Percentiles rank a stretch among this genome's conserved stretches.
Conservation (phyloP, 2,797 vertebrate genomes). For the Pipistrellus pipistrellus region DNA sequence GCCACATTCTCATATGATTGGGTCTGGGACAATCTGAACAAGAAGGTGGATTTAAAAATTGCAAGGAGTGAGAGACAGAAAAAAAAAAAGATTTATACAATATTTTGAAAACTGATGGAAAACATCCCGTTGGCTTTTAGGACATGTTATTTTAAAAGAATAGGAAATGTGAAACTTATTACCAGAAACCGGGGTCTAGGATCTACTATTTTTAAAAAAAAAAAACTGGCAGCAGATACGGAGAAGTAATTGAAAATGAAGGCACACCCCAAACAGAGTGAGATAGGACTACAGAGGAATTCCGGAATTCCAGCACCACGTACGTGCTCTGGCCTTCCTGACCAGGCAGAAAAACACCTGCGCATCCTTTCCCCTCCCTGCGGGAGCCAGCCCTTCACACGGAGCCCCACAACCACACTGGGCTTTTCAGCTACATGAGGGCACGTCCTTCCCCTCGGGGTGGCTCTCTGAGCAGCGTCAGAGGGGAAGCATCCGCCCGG, state of each 20-base stretch:
- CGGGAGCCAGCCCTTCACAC: conserved; percentile 79
- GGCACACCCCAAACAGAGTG: neutral
- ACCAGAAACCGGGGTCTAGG: neutral
- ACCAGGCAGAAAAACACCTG: fast-evolving
- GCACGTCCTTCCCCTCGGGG: conserved; percentile 50
- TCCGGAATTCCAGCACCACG: neutral
- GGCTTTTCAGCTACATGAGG: conserved; percentile 5
- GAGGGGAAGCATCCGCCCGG: conserved; percentile 58
- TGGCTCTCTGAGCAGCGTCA: neutral
- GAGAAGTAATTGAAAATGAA: neutral
- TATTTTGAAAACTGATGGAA: neutral
- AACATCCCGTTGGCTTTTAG: neutral
- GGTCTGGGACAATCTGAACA: neutral
- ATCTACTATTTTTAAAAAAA: neutral
- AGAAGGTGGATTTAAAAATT: conserved; percentile 23
- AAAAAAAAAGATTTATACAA: neutral
- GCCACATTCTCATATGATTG: neutral
- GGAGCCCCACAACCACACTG: conserved; percentile 75
- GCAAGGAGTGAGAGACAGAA: neutral
- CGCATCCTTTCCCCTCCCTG: conserved; percentile 64
- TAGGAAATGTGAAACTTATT: neutral
- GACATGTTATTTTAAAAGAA: neutral
- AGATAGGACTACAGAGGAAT: neutral
- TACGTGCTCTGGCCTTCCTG: neutral
- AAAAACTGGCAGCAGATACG: neutral